These are phyloP conservation scores for Platorchestia sp. DNA, from an alignment of 1,140 invertebrate species.

Conservation along the genomic window DNA sequence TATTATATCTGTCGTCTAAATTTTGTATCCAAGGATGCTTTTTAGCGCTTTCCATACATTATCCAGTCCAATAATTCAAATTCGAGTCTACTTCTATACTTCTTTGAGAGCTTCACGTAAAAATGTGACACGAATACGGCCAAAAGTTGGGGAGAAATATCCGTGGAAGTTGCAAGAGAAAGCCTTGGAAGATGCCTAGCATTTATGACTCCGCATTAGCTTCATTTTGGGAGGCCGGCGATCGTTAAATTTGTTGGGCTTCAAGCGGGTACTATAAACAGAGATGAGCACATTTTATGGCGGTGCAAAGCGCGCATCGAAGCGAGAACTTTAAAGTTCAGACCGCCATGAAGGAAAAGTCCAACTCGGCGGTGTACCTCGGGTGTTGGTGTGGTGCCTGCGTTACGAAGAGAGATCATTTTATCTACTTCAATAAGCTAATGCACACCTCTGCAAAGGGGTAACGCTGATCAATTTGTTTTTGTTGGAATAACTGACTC, in stretches of 20 bases:
- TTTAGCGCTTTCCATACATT: background rate
- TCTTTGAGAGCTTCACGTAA: background rate
- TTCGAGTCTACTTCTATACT: background rate
- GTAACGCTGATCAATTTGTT: no score
- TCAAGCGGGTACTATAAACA: slow-evolving; percentile 44
- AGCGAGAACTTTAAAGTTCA: background rate
- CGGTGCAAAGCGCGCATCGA: background rate
- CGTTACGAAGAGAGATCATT: background rate
- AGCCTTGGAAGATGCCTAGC: background rate
- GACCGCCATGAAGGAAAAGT: background rate
- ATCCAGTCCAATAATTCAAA: background rate
- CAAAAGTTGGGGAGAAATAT: background rate
- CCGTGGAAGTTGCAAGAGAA: background rate
- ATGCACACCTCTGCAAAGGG: no score
- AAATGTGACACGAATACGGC: background rate
- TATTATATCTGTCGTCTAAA: background rate
- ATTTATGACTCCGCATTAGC: slow-evolving; percentile 39
- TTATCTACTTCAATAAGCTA: no score
- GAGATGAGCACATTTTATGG: slow-evolving; percentile 48
- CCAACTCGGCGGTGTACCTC: background rate
- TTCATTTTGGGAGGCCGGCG: slow-evolving; percentile 9
- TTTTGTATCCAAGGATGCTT: background rate
- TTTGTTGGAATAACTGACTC: no score
- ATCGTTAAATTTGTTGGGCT: slow-evolving; percentile 39
- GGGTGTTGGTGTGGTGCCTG: background rate